Percentiles rank a stretch among this genome's conserved stretches.
phyloP scores from a whole-genome alignment of 2,888 invertebrate genomes.

The Copidosoma aretas region DNA sequence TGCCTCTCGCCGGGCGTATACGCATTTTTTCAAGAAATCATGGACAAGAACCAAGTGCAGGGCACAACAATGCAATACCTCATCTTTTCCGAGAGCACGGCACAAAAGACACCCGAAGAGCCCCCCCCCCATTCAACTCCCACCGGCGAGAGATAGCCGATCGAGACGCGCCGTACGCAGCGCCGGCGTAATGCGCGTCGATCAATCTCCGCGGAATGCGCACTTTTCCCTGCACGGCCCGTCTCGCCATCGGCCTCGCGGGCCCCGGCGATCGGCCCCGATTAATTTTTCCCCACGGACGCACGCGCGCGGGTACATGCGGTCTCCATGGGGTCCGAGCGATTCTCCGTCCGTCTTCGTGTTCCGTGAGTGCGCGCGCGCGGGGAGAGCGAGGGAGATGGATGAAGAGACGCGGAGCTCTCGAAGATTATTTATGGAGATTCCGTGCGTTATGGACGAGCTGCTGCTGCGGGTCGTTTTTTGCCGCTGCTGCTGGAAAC shows the following conservation, averaged over 20 bases:
- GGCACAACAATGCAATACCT: too few species aligned
- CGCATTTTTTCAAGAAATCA: too few species aligned
- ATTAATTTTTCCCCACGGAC: constrained; percentile 15
- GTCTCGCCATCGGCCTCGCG: constrained; percentile 11
- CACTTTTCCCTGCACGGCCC: constrained; percentile 19
- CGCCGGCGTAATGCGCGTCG: constrained; percentile 10
- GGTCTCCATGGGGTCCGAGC: not conserved
- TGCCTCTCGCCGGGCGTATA: not conserved
- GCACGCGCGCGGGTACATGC: not conserved
- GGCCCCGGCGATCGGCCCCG: constrained; percentile 8
- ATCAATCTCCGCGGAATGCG: constrained; percentile 20
- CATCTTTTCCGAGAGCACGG: too few species aligned
- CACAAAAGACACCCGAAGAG: too few species aligned
- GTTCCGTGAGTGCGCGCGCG: not conserved
- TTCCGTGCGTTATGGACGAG: not conserved
- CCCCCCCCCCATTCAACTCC: too few species aligned
- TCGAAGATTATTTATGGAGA: constrained; percentile 22
- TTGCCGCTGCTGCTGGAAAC: too few species aligned
- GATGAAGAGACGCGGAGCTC: constrained; percentile 3
- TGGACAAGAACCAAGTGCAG: too few species aligned
- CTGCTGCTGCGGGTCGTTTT: too few species aligned
- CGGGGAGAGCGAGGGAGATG: not conserved
- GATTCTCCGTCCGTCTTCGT: not conserved
- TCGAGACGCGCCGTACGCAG: not conserved
- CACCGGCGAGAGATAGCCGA: not conserved